phyloP scores from a whole-genome alignment of 2,797 vertebrate species.

The Megalops cyprinoides region DNA sequence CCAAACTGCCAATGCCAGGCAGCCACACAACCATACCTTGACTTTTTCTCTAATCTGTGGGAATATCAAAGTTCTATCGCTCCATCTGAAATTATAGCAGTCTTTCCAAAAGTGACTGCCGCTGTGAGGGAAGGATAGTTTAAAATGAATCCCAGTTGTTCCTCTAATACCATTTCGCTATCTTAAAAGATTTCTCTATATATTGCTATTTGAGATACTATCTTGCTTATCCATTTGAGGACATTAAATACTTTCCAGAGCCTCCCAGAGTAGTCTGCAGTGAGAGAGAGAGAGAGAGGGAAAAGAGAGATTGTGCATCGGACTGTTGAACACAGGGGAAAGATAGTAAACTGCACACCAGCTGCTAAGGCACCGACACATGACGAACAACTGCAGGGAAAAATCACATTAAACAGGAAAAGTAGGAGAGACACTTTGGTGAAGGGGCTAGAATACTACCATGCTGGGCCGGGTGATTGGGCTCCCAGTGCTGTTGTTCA shows the following conservation, averaged over 20 bases:
- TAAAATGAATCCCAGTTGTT: slow-evolving; percentile 10
- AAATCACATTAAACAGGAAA: background rate
- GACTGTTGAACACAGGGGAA: slow-evolving; percentile 1
- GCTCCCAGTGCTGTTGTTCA: background rate
- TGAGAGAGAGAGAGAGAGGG: background rate
- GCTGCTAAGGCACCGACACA: slow-evolving; percentile 24
- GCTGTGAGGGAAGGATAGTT: background rate
- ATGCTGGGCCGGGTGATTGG: slow-evolving; percentile 15
- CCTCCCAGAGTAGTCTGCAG: background rate
- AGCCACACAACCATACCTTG: slow-evolving; percentile 48
- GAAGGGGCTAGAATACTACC: background rate
- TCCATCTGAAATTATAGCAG: slow-evolving; percentile 41
- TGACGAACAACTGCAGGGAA: slow-evolving; percentile 18
- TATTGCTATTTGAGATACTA: slow-evolving; percentile 37
- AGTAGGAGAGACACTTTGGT: background rate
- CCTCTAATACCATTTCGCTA: slow-evolving; percentile 15
- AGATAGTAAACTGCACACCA: slow-evolving; percentile 19
- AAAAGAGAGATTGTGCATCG: slow-evolving; percentile 7
- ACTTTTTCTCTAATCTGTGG: slow-evolving; percentile 27
- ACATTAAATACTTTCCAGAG: slow-evolving; percentile 10
- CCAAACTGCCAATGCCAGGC: slow-evolving; percentile 63
- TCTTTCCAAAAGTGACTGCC: slow-evolving; percentile 30
- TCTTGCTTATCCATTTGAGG: slow-evolving; percentile 18
- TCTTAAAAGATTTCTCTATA: slow-evolving; percentile 31
- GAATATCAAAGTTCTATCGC: slow-evolving; percentile 18